These are phyloP conservation scores for Deilephila elpenor DNA, from an alignment of 2,888 invertebrate genomes.

Conservation along the genomic window DNA sequence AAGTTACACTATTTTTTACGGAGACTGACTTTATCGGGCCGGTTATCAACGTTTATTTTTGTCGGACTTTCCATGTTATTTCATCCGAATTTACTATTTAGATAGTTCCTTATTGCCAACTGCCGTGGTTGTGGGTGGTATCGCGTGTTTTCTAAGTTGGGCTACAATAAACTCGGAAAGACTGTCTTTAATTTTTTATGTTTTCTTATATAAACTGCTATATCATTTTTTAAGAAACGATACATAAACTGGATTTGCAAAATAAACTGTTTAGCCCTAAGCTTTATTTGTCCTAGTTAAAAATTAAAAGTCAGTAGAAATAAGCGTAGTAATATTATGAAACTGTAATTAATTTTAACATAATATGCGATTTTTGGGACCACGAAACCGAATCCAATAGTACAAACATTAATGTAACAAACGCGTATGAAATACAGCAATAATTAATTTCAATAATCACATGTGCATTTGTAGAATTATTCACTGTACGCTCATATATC, in stretches of 20 bases:
- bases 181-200: background rate
- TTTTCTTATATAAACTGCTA: background rate
- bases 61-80: background rate
- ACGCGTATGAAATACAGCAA: background rate
- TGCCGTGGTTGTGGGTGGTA: background rate
- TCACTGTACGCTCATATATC: too few species aligned
- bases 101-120: background rate
- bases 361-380: too few species aligned
- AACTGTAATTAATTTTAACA: too few species aligned
- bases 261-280: too few species aligned
- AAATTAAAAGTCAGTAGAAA: too few species aligned
- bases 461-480: too few species aligned
- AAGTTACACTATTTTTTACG: conserved; percentile 46
- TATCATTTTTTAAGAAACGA: too few species aligned
- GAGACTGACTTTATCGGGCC: conserved; percentile 48
- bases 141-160: background rate
- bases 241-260: too few species aligned
- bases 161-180: background rate
- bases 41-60: conserved; percentile 31
- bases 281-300: too few species aligned
- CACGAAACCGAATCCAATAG: too few species aligned
- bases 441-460: background rate
- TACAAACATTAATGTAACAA: too few species aligned
- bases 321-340: too few species aligned
- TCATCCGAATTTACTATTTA: conserved; percentile 4